These are phyloP conservation scores for Anoplius nigerrimus DNA, from an alignment of 2,888 invertebrate genomes.

Conservation along the genomic window DNA sequence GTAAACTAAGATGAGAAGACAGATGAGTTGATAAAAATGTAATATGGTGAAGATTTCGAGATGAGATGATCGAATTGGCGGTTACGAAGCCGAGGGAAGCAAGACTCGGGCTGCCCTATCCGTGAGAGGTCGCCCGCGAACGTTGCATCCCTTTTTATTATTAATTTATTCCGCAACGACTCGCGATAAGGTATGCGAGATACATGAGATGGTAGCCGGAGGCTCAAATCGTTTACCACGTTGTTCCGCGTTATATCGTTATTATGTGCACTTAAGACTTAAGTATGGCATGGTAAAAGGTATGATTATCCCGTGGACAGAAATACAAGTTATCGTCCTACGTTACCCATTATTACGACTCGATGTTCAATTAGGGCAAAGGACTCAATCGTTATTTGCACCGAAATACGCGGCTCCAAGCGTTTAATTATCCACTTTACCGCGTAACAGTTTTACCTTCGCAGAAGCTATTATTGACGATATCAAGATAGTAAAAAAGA, in stretches of 20 bases:
- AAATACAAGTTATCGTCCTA: conserved; percentile 41
- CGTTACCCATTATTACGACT: conserved; percentile 43
- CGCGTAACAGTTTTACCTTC: conserved; percentile 35
- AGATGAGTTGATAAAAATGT: no score
- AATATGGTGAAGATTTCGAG: no score
- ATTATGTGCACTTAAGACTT: conserved; percentile 47
- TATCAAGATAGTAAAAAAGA: conserved; percentile 9
- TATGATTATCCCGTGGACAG: conserved; percentile 46
- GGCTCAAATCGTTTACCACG: conserved; percentile 37
- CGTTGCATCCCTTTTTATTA: conserved; percentile 26
- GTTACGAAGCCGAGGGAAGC: no score
- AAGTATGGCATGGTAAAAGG: conserved; percentile 41
- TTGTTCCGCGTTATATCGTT: conserved; percentile 44
- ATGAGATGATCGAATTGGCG: no score
- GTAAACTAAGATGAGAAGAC: no score
- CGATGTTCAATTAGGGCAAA: conserved; percentile 49
- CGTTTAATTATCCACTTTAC: conserved; percentile 45
- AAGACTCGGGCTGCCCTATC: neutral
- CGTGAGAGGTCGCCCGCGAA: neutral
- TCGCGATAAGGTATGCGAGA: conserved; percentile 33
- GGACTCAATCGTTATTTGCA: conserved; percentile 48
- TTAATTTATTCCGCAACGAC: conserved; percentile 38
- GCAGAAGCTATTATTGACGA: conserved; percentile 38
- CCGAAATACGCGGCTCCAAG: conserved; percentile 38
- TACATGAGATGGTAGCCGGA: conserved; percentile 25